Evolutionary conservation across 2,888 invertebrate species (phyloP).

Genomic region (Ariolimax columbianus): DNA sequence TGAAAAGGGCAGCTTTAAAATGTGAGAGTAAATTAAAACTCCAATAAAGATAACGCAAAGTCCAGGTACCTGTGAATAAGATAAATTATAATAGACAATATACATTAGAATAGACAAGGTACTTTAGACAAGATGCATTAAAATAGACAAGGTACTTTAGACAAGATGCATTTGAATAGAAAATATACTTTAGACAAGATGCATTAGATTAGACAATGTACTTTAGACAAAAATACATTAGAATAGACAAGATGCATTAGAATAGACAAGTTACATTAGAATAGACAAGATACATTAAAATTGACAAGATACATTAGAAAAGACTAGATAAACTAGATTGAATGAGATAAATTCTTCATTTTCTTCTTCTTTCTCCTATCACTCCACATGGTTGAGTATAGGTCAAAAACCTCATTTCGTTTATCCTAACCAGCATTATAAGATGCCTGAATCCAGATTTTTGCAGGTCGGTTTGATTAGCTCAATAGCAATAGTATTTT

Average conservation of each 20-base stretch:
- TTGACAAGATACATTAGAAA: neutral
- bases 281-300: neutral
- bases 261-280: neutral
- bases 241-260: neutral
- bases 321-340: neutral
- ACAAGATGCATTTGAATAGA: neutral
- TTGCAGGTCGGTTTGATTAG: too few relatives aligned
- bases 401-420: too few relatives aligned
- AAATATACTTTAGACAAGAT: neutral
- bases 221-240: neutral
- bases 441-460: too few relatives aligned
- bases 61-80: conserved; percentile 42
- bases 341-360: neutral
- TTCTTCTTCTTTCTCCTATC: too few relatives aligned
- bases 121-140: neutral
- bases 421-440: too few relatives aligned
- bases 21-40: conserved; percentile 42
- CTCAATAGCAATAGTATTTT: too few relatives aligned
- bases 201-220: neutral
- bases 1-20: conserved; percentile 24
- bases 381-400: too few relatives aligned
- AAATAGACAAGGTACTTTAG: neutral
- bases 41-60: conserved; percentile 30
- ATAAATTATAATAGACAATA: neutral
- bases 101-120: neutral